These are phyloP conservation scores for Gyrodactylus bullatarudis DNA, from an alignment of 1,140 invertebrate genomes.

Conservation along the genomic window DNA sequence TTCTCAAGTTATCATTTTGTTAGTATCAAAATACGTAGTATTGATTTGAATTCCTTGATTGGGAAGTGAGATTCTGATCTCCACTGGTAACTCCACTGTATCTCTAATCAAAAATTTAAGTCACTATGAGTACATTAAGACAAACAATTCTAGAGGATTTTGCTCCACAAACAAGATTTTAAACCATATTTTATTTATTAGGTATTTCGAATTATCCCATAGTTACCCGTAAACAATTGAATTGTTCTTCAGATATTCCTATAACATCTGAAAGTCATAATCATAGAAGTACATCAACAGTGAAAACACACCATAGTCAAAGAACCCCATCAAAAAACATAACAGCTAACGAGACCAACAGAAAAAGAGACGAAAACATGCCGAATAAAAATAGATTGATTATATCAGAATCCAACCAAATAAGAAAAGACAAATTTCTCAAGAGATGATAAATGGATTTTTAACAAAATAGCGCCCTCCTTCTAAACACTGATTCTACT, in stretches of 20 bases:
- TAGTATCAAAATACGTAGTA: too few species aligned
- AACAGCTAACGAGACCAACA: not conserved
- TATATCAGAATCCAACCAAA: not conserved
- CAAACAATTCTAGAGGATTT: too few species aligned
- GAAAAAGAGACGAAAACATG: not conserved
- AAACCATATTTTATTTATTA: too few species aligned
- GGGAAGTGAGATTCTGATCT: too few species aligned
- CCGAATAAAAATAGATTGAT: not conserved
- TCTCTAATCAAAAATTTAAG: too few species aligned
- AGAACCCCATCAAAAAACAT: not conserved
- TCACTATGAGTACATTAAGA: too few species aligned
- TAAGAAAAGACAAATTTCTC: not conserved
- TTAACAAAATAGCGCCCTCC: not conserved
- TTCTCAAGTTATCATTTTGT: too few species aligned
- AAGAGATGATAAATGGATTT: not conserved
- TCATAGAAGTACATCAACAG: not conserved
- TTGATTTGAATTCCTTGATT: too few species aligned
- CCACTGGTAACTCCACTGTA: too few species aligned
- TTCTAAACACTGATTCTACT: too few species aligned
- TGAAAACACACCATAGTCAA: not conserved
- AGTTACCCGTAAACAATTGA: not conserved
- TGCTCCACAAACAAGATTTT: too few species aligned
- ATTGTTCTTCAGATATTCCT: not conserved
- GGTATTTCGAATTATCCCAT: not conserved
- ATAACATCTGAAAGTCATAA: not conserved